Conservation (phyloP, 2,113 vertebrate genomes). For the Numida meleagris region DNA sequence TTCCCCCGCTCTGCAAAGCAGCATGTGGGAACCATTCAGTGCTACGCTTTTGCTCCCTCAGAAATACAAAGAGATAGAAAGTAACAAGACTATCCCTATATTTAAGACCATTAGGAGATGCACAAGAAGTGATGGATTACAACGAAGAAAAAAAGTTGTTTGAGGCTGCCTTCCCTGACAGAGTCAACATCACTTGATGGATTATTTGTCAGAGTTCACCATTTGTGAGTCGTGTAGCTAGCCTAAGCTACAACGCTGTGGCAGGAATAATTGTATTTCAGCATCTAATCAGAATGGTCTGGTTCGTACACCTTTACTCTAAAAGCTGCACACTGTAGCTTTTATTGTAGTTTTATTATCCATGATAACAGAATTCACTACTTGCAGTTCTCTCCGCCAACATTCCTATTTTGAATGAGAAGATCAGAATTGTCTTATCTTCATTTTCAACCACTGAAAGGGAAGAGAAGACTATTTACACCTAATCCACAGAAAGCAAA, state of each 20-base stretch:
- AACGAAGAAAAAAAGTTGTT: not conserved
- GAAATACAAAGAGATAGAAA: not conserved
- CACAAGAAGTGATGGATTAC: conserved; percentile 12
- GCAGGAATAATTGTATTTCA: not conserved
- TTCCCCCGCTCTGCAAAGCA: not conserved
- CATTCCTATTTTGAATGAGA: not conserved
- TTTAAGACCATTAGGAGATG: not conserved
- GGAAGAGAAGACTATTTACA: conserved; percentile 32
- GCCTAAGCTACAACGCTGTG: not conserved
- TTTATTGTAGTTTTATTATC: not conserved
- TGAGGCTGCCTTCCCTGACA: not conserved
- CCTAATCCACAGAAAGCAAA: not conserved
- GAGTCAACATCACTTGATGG: not conserved
- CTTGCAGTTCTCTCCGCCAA: not conserved
- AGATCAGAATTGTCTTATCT: not conserved
- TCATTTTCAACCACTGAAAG: conserved; percentile 16
- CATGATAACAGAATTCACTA: not conserved
- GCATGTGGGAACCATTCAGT: not conserved
- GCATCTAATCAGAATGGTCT: not conserved
- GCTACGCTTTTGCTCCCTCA: not conserved
- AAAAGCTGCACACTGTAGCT: not conserved
- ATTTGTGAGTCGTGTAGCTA: not conserved
- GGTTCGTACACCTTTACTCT: not conserved
- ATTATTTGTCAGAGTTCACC: conserved; percentile 9
- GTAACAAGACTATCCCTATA: not conserved